A percentile compares a stretch with the other conserved stretches of the same genome.
phyloP scores from a whole-genome alignment of 2,113 vertebrate species.

The Eulemur rufifrons region DNA sequence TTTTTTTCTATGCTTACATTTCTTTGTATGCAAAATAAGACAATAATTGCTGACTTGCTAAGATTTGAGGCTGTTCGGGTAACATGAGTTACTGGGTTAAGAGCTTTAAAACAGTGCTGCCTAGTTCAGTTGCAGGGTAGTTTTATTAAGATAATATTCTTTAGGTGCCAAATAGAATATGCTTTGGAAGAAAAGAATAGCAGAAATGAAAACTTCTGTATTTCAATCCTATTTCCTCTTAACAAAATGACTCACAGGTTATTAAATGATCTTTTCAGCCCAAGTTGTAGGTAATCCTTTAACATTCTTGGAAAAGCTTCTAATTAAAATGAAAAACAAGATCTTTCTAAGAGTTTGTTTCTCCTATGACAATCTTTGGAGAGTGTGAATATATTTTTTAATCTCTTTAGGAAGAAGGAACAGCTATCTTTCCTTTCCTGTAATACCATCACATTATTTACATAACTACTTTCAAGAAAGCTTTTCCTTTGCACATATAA shows the following conservation, averaged over 20 bases:
- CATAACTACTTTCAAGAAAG: neutral
- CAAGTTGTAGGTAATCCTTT: neutral
- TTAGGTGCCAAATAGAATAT: neutral
- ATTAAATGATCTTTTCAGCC: neutral
- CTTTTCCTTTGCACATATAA: neutral
- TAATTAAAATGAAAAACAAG: constrained; percentile 12
- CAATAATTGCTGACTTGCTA: neutral
- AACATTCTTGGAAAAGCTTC: constrained; percentile 2
- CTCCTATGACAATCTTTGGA: neutral
- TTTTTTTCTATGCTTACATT: neutral
- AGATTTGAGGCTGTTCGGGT: neutral
- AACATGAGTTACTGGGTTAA: neutral
- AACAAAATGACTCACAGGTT: neutral
- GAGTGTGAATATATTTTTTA: neutral
- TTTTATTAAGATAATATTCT: constrained; percentile 44
- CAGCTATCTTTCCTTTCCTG: neutral
- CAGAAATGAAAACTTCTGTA: neutral
- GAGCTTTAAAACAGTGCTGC: neutral
- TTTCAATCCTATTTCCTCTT: constrained; percentile 13
- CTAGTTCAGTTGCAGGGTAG: neutral
- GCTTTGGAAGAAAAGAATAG: neutral
- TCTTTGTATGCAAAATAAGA: constrained; percentile 17
- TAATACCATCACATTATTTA: neutral
- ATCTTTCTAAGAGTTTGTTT: neutral
- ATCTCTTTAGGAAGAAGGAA: neutral